Evolutionary conservation across 2,113 vertebrate species (phyloP), one percentile per base, ranked within the genome.

Genomic region (Nerophis ophidion): DNA sequence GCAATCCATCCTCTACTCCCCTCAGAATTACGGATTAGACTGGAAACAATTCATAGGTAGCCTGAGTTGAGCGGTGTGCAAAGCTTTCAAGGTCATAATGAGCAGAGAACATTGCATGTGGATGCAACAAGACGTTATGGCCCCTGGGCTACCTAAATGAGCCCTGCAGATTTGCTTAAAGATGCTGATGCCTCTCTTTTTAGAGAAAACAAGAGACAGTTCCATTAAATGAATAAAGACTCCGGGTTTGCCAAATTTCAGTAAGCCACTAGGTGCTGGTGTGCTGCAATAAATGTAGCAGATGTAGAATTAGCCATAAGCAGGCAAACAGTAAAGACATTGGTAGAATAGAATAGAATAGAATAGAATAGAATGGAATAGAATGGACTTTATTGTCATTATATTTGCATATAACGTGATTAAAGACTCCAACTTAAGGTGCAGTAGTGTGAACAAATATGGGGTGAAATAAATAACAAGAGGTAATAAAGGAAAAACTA

Each of bases 131-230:
- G 62, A 69, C 71, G 69, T 76, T 40, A 65, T 40, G 51, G 59
- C 74, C 68, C 78, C 62, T 16, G 5, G 66, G 73, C 70, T 65
- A 35, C 72, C 61, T 77, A 78, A 83, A 81, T 70, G 73, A 82
- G 79, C 72, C 69, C 70, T 46, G 57, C 56, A 62, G 74, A 73
- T 76, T 70, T 19, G 65, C 72, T 71, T 60, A 66, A 82, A 78
- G 68, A 80, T 81, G 80, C 78, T 80, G 74, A 81, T 73, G 66
- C 46, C 42, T 74, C 61, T 71, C 45, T 76, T 74, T 76, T 74
- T 76, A 68, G 63, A 68, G 66, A 64, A 72, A 73, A 71, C n/a
- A 48, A 72, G 70, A 72, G 57, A 26, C 54, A 46, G 47, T 49
- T 66, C 74, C 76, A 78, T 71, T 66, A 68, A 67, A 65, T 40